These are phyloP conservation scores for Lagocephalus sceleratus DNA, from an alignment of 2,797 vertebrate genomes.

Conservation along the genomic window DNA sequence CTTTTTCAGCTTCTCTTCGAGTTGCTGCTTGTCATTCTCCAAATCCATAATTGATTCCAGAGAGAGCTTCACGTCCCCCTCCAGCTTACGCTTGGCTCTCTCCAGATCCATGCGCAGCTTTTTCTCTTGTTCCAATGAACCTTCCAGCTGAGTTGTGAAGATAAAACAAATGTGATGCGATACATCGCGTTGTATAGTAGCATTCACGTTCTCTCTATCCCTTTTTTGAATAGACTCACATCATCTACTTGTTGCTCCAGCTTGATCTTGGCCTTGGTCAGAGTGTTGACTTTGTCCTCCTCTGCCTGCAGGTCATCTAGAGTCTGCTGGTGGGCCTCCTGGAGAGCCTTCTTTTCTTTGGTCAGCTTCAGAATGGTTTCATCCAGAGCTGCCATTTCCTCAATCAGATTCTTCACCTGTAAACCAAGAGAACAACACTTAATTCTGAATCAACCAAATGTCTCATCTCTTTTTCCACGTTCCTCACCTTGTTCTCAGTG, in stretches of 20 bases:
- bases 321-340: conserved; percentile 91
- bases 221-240: conserved; percentile 72
- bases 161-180: neutral
- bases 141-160: conserved; percentile 79
- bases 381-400: conserved; percentile 90
- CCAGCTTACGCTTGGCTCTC: conserved; percentile 86
- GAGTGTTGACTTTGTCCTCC: conserved; percentile 90
- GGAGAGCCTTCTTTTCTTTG: conserved; percentile 91
- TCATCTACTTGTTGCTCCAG: conserved; percentile 95
- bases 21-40: conserved; percentile 90
- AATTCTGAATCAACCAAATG: neutral
- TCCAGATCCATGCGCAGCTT: conserved; percentile 91
- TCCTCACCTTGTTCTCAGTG: conserved; percentile 87
- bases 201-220: neutral
- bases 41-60: conserved; percentile 88
- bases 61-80: conserved; percentile 90
- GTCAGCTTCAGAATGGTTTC: conserved; percentile 87
- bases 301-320: conserved; percentile 92
- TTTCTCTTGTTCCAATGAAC: conserved; percentile 92
- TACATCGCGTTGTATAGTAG: neutral
- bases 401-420: conserved; percentile 92
- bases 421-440: neutral
- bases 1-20: conserved; percentile 93
- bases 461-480: neutral
- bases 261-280: conserved; percentile 90